Percentiles rank a stretch among this genome's conserved stretches.
Evolutionary conservation across 2,797 vertebrate species (phyloP).

Genomic region (Rhinichthys osculus): DNA sequence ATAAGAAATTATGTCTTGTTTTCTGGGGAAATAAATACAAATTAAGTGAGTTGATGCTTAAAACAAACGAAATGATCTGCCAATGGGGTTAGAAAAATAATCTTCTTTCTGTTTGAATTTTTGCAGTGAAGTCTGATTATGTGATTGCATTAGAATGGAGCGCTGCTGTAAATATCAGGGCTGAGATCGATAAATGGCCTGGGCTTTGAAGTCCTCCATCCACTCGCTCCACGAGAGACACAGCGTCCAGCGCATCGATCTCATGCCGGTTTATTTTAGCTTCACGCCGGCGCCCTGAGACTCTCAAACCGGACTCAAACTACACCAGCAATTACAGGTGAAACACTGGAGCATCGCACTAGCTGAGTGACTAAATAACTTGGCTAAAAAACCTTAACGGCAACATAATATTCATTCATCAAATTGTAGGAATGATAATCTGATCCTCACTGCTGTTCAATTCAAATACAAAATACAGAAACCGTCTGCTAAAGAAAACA

Average conservation of each 20-base stretch:
- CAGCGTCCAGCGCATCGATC: slow-evolving; percentile 39
- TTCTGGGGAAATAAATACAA: too few species aligned
- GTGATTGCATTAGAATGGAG: slow-evolving; percentile 61
- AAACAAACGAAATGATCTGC: too few species aligned
- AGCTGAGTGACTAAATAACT: not conserved
- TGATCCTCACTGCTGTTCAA: not conserved
- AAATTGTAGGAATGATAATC: not conserved
- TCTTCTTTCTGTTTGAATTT: too few species aligned
- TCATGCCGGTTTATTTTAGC: slow-evolving; percentile 55
- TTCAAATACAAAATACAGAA: not conserved
- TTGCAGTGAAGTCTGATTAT: slow-evolving; percentile 33
- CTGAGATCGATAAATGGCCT: slow-evolving; percentile 58
- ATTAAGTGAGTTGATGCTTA: too few species aligned
- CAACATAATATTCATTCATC: not conserved
- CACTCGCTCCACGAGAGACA: slow-evolving; percentile 10
- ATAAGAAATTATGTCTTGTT: too few species aligned
- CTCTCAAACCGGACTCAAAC: not conserved
- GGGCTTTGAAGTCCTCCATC: slow-evolving; percentile 31
- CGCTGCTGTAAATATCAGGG: slow-evolving; percentile 40
- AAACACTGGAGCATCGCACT: not conserved
- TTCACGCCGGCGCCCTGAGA: slow-evolving; percentile 27
- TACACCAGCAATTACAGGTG: not conserved
- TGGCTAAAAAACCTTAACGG: not conserved
- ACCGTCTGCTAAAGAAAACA: not conserved
- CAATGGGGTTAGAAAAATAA: too few species aligned